phyloP scores from a whole-genome alignment of 2,888 invertebrate genomes.

The Xanthia icteritia region DNA sequence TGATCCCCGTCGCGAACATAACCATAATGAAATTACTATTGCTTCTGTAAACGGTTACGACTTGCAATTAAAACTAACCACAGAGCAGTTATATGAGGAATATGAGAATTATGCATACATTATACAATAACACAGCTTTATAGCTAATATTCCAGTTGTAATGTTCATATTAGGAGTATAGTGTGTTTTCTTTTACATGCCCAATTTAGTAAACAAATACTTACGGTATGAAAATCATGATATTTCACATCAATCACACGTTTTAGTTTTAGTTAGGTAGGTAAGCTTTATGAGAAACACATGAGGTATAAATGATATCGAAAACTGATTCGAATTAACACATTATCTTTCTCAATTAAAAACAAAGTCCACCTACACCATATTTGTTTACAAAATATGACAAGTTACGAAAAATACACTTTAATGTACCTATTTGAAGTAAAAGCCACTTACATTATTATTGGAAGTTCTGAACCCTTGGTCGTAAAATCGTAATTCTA shows the following conservation, averaged over 20 bases:
- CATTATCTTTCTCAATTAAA: too few species aligned
- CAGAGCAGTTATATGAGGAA: constrained; percentile 69
- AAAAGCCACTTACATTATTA: constrained; percentile 51
- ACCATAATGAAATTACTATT: constrained; percentile 88
- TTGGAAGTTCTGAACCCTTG: constrained; percentile 76
- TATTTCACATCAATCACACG: background rate
- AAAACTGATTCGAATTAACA: background rate
- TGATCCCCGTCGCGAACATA: constrained; percentile 78
- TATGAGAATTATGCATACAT: constrained; percentile 62
- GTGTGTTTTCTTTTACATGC: background rate
- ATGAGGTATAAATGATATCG: background rate
- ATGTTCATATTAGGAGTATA: constrained; percentile 73
- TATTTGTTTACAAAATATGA: background rate
- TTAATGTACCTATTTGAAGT: background rate
- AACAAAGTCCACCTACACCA: too few species aligned
- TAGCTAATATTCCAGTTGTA: constrained; percentile 76
- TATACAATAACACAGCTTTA: constrained; percentile 69
- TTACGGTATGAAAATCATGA: background rate
- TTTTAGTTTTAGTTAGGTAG: background rate
- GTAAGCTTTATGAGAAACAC: background rate
- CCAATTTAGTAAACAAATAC: background rate
- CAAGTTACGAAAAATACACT: background rate
- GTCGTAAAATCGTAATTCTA: constrained; percentile 75
- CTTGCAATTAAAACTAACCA: constrained; percentile 86
- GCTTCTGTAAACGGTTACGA: constrained; percentile 87